Conservation (phyloP, 2,113 vertebrate genomes). For the Chloebia gouldiae region DNA sequence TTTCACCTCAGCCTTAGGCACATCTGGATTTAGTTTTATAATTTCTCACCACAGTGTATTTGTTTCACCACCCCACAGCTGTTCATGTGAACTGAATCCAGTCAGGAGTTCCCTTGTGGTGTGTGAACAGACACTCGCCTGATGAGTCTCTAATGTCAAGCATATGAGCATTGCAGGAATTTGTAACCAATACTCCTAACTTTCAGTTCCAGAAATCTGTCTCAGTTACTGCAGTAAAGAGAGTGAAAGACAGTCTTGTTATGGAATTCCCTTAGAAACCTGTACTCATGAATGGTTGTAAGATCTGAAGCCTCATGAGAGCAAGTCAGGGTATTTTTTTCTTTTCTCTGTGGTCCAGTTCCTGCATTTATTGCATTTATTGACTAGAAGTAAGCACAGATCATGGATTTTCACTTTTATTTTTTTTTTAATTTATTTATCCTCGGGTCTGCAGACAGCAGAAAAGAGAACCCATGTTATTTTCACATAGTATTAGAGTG, state of each 20-base stretch:
- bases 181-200: neutral
- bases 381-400: neutral
- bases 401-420: neutral
- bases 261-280: neutral
- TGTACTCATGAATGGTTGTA: neutral
- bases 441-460: neutral
- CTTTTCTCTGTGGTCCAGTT: neutral
- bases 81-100: neutral
- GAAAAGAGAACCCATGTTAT: neutral
- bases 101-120: neutral
- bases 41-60: neutral
- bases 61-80: neutral
- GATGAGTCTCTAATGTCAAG: neutral
- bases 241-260: neutral
- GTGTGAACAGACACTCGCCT: accelerated
- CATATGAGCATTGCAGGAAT: neutral
- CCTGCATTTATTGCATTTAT: neutral
- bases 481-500: neutral
- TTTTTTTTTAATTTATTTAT: neutral
- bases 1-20: neutral
- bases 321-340: neutral
- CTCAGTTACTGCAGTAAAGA: neutral
- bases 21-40: neutral
- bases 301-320: neutral
- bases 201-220: neutral